Evolutionary conservation across 1,140 invertebrate genomes (phyloP).

Genomic region (Apis cerana): DNA sequence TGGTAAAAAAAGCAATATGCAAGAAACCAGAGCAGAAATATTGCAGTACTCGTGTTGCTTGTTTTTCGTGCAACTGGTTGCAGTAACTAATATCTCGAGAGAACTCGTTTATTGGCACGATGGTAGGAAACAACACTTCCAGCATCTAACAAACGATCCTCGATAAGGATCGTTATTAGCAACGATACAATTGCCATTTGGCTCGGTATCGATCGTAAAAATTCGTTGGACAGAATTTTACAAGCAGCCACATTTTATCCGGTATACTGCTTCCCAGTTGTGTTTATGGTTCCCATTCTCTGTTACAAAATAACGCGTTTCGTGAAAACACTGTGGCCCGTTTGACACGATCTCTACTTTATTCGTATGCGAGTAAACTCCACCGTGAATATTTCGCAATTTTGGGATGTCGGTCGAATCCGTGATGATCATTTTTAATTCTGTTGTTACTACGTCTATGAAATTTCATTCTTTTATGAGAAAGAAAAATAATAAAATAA

Average conservation of each 20-base stretch:
- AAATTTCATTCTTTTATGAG: too few species aligned
- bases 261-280: slow-evolving; percentile 7
- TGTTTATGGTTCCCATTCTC: slow-evolving; percentile 24
- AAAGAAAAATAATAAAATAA: too few species aligned
- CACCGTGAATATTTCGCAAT: not conserved
- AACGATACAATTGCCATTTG: slow-evolving; percentile 21
- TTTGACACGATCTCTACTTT: slow-evolving; percentile 33
- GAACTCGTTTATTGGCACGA: not conserved
- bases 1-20: too few species aligned
- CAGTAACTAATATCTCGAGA: not conserved
- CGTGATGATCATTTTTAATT: not conserved
- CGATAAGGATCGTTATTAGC: slow-evolving; percentile 31
- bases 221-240: slow-evolving; percentile 7
- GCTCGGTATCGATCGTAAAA: not conserved
- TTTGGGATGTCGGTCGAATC: not conserved
- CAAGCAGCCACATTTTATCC: slow-evolving; percentile 36
- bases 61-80: not conserved
- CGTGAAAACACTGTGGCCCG: not conserved
- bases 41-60: not conserved
- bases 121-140: not conserved
- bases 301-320: slow-evolving; percentile 20
- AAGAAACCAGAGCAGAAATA: too few species aligned
- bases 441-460: too few species aligned
- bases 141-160: not conserved
- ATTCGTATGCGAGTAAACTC: not conserved